Percentiles rank a stretch among this genome's conserved stretches.
phyloP scores from a whole-genome alignment of 1,140 invertebrate species.

The Yoshiicerus persimilis region DNA sequence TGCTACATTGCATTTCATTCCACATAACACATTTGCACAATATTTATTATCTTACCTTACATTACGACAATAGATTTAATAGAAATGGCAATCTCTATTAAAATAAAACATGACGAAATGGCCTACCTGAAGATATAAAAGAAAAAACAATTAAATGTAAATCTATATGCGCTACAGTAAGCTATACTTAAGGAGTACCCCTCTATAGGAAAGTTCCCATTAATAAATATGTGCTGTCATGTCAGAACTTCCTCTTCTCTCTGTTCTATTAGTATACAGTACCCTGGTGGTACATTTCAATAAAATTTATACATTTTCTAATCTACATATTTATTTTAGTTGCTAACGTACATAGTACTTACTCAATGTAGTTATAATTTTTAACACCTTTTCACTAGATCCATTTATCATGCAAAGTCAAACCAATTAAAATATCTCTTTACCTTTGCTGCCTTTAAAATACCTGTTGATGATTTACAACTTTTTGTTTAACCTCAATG shows the following conservation, averaged over 20 bases:
- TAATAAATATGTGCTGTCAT: neutral
- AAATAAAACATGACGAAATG: slow-evolving; percentile 14
- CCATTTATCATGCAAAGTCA: neutral
- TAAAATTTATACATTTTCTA: neutral
- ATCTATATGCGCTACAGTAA: too few relatives aligned
- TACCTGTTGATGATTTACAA: neutral
- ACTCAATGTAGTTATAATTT: neutral
- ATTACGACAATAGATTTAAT: neutral
- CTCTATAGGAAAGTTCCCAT: neutral
- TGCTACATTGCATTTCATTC: neutral
- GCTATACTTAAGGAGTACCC: too few relatives aligned
- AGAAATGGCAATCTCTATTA: slow-evolving; percentile 3
- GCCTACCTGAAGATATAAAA: neutral
- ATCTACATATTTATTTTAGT: neutral
- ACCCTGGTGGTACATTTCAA: neutral
- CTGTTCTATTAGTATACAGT: neutral
- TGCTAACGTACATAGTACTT: neutral
- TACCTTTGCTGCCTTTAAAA: neutral
- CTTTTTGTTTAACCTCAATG: neutral
- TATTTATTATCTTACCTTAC: slow-evolving; percentile 3
- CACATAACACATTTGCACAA: neutral
- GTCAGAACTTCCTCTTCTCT: neutral
- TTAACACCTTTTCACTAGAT: neutral
- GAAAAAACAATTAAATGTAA: slow-evolving; percentile 6
- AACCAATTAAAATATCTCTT: neutral